These are phyloP conservation scores for Formica exsecta DNA, from an alignment of 1,140 invertebrate species.

Conservation along the genomic window DNA sequence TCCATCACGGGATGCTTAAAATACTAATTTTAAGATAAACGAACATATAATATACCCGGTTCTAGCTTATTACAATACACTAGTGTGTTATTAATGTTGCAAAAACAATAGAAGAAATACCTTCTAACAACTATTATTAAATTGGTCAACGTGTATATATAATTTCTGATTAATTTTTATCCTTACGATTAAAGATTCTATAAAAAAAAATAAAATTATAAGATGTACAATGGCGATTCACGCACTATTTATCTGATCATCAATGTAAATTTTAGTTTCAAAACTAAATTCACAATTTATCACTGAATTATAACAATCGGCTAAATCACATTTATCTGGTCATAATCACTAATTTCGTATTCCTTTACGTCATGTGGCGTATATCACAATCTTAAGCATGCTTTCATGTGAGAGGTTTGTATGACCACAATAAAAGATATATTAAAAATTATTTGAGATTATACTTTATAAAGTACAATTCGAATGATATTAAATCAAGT, in stretches of 20 bases:
- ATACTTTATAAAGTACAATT: constrained; percentile 19
- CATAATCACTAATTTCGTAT: background rate
- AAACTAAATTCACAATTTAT: constrained; percentile 13
- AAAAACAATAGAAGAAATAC: constrained; percentile 52
- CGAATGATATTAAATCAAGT: background rate
- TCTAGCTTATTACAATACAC: constrained; percentile 57
- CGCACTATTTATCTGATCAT: background rate
- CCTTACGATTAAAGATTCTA: constrained; percentile 17
- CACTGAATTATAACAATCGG: background rate
- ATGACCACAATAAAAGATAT: background rate
- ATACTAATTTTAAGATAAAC: constrained; percentile 25
- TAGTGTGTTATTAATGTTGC: constrained; percentile 39
- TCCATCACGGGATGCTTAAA: background rate
- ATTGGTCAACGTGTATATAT: constrained; percentile 70
- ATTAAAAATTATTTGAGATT: constrained; percentile 15
- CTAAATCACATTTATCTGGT: background rate
- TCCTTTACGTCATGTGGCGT: background rate
- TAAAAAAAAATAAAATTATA: background rate
- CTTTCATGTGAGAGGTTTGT: background rate
- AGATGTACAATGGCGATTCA: background rate
- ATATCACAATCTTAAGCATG: background rate
- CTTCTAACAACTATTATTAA: constrained; percentile 63
- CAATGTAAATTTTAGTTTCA: background rate
- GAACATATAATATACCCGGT: constrained; percentile 39
- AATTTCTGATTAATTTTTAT: constrained; percentile 60